Conservation (phyloP, 2,113 vertebrate genomes). For the Oreochromis aureus region DNA sequence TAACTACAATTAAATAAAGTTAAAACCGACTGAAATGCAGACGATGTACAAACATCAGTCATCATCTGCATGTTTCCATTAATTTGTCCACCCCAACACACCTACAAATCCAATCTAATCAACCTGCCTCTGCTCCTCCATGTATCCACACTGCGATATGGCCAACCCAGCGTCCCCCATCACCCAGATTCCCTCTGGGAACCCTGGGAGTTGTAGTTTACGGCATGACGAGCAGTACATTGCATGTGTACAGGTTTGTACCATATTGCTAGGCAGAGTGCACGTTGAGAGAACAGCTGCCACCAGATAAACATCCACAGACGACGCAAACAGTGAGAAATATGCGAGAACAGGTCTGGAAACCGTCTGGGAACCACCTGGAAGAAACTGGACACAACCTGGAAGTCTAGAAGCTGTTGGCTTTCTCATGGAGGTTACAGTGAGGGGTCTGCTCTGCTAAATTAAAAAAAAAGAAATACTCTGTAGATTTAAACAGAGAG, state of each 20-base stretch:
- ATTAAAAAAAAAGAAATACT: neutral
- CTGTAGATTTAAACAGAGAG: neutral
- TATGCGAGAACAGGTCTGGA: neutral
- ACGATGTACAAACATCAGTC: neutral
- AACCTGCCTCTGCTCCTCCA: neutral
- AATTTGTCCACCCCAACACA: neutral
- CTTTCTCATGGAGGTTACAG: neutral
- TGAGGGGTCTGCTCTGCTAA: neutral
- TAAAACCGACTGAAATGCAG: neutral
- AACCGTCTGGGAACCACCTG: neutral
- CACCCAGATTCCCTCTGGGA: neutral
- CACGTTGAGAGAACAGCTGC: conserved; percentile 50
- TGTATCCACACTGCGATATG: neutral
- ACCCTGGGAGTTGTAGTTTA: conserved; percentile 27
- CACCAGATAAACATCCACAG: conserved; percentile 33
- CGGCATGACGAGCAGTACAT: neutral
- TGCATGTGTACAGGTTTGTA: conserved; percentile 40
- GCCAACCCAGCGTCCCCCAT: neutral
- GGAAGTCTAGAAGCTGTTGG: neutral
- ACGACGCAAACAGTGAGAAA: neutral
- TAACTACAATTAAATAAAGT: neutral
- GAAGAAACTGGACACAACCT: neutral
- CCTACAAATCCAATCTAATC: neutral
- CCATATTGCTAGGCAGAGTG: conserved; percentile 62
- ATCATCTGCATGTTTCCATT: neutral